Conservation (phyloP, 30 jellyfish, hydroid and myxozoan species). For the Phacellophora camtschatica region DNA sequence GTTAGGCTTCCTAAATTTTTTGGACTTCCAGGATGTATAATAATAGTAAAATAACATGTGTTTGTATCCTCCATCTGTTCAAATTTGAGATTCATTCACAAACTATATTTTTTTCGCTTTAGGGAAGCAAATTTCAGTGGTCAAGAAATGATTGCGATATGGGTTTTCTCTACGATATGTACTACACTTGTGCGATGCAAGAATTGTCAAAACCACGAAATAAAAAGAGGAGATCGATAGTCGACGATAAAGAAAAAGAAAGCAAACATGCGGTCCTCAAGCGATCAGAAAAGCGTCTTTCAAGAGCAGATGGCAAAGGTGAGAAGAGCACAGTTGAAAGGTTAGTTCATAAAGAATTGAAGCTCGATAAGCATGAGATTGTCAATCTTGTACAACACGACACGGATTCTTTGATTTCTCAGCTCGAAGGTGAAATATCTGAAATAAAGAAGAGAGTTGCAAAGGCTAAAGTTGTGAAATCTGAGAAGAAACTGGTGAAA, state of each 20-base stretch:
- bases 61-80: too few relatives aligned
- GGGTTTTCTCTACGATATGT: conserved; percentile 61
- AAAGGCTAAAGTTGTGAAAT: too few relatives aligned
- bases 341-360: background rate
- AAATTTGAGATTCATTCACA: too few relatives aligned
- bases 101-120: too few relatives aligned
- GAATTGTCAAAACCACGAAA: background rate
- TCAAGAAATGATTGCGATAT: conserved; percentile 56
- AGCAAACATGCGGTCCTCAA: background rate
- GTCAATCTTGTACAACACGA: background rate
- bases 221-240: background rate
- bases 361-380: background rate
- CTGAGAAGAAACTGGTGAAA: too few relatives aligned
- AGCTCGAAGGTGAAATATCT: background rate
- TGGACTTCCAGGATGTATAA: too few relatives aligned
- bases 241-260: background rate
- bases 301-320: background rate
- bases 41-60: too few relatives aligned
- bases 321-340: background rate
- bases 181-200: conserved; percentile 53
- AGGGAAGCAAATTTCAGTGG: conserved; percentile 47
- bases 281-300: background rate
- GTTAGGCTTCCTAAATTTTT: too few relatives aligned
- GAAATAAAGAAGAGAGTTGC: background rate
- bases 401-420: background rate